Evolutionary conservation across 2,113 vertebrate genomes (phyloP).

Genomic region (Hypocryptadius cinnamomeus): DNA sequence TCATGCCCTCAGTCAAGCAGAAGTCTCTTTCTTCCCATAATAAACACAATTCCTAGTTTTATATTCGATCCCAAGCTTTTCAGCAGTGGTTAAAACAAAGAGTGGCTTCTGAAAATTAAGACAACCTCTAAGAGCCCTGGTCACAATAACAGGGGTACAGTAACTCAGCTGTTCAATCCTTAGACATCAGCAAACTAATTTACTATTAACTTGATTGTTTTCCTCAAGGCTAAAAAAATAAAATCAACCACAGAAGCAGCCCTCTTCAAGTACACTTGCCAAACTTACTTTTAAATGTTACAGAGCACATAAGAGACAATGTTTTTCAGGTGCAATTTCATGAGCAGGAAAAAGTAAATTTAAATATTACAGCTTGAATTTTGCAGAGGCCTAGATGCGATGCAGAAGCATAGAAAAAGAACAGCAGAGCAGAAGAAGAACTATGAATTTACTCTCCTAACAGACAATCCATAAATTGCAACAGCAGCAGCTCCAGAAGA

Average conservation of each 20-base stretch:
- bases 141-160: neutral
- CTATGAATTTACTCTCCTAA: neutral
- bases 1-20: neutral
- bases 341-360: neutral
- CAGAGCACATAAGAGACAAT: neutral
- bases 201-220: neutral
- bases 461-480: neutral
- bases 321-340: neutral
- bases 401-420: neutral
- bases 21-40: neutral
- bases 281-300: neutral
- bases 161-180: neutral
- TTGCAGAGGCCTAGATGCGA: neutral
- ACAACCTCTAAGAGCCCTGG: neutral
- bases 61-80: neutral
- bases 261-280: neutral
- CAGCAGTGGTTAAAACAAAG: neutral
- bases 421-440: neutral
- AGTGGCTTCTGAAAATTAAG: neutral
- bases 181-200: neutral
- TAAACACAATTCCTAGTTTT: neutral
- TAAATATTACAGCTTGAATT: neutral
- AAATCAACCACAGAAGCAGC: neutral
- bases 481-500: neutral
- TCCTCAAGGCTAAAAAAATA: neutral